Evolutionary conservation across 2,113 vertebrate species (phyloP), one percentile per base, ranked within the genome.

Genomic region (Heterotilapia buettikoferi): DNA sequence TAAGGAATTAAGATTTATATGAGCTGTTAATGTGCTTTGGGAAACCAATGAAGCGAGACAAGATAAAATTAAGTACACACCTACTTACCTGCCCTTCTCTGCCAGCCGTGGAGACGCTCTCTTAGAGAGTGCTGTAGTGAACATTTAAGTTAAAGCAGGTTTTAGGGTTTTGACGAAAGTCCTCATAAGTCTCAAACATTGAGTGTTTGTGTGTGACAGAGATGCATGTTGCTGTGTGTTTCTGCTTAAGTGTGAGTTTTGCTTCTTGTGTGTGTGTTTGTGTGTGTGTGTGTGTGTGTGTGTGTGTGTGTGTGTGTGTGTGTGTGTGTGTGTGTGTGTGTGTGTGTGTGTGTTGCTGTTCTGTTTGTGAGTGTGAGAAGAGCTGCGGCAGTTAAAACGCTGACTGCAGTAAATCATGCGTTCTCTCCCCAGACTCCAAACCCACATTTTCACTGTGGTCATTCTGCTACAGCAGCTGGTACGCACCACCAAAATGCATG

Each of bases 371-470:
- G 78, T 12, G n/a, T 16, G 54, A 8, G 43, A 5, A 21, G 56
- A 80, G 59, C 81, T 59, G 87, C 50, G 53, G 90, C 78, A 82
- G 79, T 82, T 82, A 26, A 82, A 88, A 12, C 24, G 82, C 91
- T 86, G 86, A 86, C 78, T 56, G 76, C 4, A 66, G 63, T 88
- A 84, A 86, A 80, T 80, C 4, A 66, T 33, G 18, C 2, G 1
- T 83, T 40, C 80, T 57, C 59, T 84, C 86, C 66, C 47, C 50
- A 18, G 84, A 82, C 76, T 78, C 76, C 63, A 86, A 57, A 9
- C 63, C 73, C 61, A 82, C 47, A 90, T 82, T 82, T 71, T 13
- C 43, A 36, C 83, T 78, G 59, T 24, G 85, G 85, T 85, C 88
- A 80, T 83, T 40, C 61, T 56, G 85, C 80, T 14, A 4, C 66